Evolutionary conservation across 1,140 invertebrate genomes (phyloP).

Genomic region (Vanessa tameamea): DNA sequence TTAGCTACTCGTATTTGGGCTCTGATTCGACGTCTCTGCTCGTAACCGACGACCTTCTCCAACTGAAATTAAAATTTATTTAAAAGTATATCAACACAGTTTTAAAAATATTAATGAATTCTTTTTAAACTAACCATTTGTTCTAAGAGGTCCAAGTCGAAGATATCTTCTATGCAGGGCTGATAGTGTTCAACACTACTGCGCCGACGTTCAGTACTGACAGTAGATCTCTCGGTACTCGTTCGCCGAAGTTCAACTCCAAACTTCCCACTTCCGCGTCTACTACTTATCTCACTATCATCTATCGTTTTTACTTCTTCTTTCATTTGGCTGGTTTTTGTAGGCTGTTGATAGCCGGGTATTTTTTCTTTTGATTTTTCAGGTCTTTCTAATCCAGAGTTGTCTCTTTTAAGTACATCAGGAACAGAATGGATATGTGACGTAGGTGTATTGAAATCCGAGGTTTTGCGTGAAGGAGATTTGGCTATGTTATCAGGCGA

Average conservation of each 20-base stretch:
- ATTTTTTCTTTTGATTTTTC: conserved; percentile 58
- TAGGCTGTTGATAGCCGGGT: conserved; percentile 64
- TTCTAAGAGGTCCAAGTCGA: conserved; percentile 85
- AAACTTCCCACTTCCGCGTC: conserved; percentile 83
- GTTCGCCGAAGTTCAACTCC: conserved; percentile 83
- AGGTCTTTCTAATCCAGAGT: conserved; percentile 41
- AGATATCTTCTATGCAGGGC: conserved; percentile 86
- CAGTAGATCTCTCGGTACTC: conserved; percentile 71
- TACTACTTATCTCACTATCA: conserved; percentile 67
- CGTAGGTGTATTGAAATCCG: conserved; percentile 47
- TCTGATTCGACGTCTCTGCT: conserved; percentile 86
- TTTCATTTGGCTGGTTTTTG: conserved; percentile 66
- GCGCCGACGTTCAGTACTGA: conserved; percentile 68
- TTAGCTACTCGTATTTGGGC: conserved; percentile 87
- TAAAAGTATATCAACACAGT: conserved; percentile 20
- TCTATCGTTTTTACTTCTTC: conserved; percentile 59
- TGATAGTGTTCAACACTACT: conserved; percentile 75
- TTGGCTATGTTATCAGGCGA: conserved; percentile 54
- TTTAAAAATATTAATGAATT: conserved; percentile 34
- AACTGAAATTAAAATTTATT: conserved; percentile 78
- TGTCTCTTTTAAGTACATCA: conserved; percentile 40
- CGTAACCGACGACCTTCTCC: conserved; percentile 87
- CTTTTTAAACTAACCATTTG: conserved; percentile 80
- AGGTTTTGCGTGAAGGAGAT: conserved; percentile 50
- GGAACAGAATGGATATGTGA: not conserved